phyloP scores from a whole-genome alignment of 2,113 vertebrate genomes.

The Cardinalis cardinalis region DNA sequence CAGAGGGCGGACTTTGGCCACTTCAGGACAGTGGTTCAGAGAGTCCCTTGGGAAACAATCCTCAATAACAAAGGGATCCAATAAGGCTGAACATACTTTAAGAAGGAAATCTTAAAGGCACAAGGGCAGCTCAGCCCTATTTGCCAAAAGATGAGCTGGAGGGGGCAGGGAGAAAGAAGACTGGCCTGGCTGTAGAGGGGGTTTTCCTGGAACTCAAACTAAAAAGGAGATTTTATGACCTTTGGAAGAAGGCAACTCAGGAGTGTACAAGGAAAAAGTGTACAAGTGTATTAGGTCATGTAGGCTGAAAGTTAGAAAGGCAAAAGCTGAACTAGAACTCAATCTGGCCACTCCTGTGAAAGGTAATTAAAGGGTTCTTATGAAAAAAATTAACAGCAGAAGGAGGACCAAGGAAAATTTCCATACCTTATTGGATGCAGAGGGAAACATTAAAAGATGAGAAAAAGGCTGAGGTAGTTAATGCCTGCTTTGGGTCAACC shows the following conservation, averaged over 20 bases:
- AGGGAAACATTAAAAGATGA: neutral
- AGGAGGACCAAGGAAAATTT: neutral
- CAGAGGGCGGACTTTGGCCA: neutral
- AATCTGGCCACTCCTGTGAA: neutral
- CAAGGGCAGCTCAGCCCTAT: neutral
- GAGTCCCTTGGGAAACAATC: neutral
- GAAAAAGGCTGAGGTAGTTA: neutral
- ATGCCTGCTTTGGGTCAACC: neutral
- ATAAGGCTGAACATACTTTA: neutral
- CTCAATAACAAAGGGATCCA: neutral
- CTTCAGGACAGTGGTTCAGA: neutral
- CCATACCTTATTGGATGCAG: neutral
- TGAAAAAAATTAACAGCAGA: neutral
- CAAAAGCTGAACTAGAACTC: neutral
- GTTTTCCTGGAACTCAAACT: neutral
- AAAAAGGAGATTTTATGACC: neutral
- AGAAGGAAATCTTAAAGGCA: neutral
- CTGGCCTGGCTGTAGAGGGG: neutral
- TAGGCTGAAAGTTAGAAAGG: neutral
- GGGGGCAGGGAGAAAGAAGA: neutral
- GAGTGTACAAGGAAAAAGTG: neutral
- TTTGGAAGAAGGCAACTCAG: neutral
- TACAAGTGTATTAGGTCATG: neutral
- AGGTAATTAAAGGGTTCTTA: no score
- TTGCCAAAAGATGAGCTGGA: fast-evolving